phyloP scores from a whole-genome alignment of 1,140 invertebrate genomes.

The Mactra quadrangularis region DNA sequence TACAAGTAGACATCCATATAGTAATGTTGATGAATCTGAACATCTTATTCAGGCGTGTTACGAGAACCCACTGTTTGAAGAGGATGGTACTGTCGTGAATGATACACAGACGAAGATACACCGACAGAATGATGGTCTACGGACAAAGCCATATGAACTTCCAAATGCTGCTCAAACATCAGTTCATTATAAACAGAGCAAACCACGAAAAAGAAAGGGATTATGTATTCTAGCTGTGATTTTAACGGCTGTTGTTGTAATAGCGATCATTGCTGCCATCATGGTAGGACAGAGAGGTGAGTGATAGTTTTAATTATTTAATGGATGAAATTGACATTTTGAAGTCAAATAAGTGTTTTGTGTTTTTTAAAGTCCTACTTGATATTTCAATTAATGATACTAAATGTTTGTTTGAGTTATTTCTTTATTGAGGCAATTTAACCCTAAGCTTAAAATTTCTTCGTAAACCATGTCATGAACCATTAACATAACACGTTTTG shows the following conservation, averaged over 20 bases:
- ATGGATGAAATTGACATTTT: no score
- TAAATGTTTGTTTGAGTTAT: no score
- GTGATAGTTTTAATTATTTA: background rate
- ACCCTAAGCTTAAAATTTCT: no score
- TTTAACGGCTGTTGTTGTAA: conserved; percentile 10
- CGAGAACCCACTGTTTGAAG: conserved; percentile 58
- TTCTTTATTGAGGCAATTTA: no score
- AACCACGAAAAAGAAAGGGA: conserved; percentile 6
- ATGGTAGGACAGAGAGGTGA: conserved; percentile 56
- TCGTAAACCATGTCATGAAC: no score
- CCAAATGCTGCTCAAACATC: conserved; percentile 45
- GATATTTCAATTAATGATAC: no score
- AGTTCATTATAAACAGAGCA: conserved; percentile 39
- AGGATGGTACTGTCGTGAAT: conserved; percentile 46
- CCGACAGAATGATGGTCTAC: conserved; percentile 42
- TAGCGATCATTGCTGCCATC: conserved; percentile 40
- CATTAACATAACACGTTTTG: no score
- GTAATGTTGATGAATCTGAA: conserved; percentile 48
- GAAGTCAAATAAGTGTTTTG: no score
- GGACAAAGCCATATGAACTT: conserved; percentile 50
- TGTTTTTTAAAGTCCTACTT: no score
- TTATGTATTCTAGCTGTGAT: conserved; percentile 22
- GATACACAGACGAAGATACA: conserved; percentile 53
- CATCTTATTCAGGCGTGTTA: conserved; percentile 61
- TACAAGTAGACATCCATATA: conserved; percentile 15